Base-by-base conservation (phyloP, 2,888 invertebrate species). In the Aporophyla lueneburgensis region DNA sequence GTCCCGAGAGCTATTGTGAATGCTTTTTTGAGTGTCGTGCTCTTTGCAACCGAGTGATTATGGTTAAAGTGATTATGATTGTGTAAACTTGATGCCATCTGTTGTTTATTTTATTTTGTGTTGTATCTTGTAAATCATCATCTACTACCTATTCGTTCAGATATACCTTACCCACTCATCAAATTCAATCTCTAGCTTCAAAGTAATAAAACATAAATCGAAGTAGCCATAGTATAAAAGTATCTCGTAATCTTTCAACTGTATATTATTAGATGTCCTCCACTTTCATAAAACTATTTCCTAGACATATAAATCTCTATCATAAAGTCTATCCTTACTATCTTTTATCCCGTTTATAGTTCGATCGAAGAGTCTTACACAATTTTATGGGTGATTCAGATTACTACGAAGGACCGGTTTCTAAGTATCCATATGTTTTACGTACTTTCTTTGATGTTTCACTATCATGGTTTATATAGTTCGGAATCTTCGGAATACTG, bases 361-460 rank as follows among this genome's bases (percentile, higher is more conserved):
- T 6, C 21, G 46, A 70, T 84, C 54, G 19, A 53, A 19, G 33
- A 65, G 24, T 40, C 56, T 66, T 51, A 68, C 51, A 56, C n/a
- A 49, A 61, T 69, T 83, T 68, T 54, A 84, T 74, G 33, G 58
- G 6, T 63, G n/a, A 74, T 71, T 74, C 49, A 46, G 14, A 74
- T 73, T 63, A 61, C 43, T 14, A n/a, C 14, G 27, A 24, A 71
- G 68, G 27, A 61, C 9, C 5, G 2, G 1, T 19, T 81, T 65
- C 53, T 21, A 58, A 46, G 61, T 56, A 71, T 10, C 14, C 1
- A 14, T 58, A 24, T 53, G 16, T 43, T 70, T 51, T 21, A 40
- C 12, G 33, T 27, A 61, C 14, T 10, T 69, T 53, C 19, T 4
- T 14, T 43, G 21, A 49, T 56, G 9, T 80, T 66, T 54, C 12